A percentile compares a stretch with the other conserved stretches of the same genome.
These are phyloP conservation scores for Centrocercus urophasianus DNA, from an alignment of 2,113 vertebrate genomes.

Conservation along the genomic window DNA sequence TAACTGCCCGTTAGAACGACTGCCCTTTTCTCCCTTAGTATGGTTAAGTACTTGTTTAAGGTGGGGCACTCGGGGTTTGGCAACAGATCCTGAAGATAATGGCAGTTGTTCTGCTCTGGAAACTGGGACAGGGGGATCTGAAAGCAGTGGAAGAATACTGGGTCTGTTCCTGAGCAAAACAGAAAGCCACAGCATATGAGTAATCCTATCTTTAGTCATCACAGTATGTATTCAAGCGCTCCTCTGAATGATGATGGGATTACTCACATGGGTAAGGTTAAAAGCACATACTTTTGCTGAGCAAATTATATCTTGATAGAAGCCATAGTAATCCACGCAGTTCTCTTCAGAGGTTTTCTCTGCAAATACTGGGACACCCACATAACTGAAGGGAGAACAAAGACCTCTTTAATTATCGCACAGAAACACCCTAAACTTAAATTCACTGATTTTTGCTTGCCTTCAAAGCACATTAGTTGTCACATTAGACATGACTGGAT, in stretches of 20 bases:
- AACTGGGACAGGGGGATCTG: neutral
- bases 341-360: neutral
- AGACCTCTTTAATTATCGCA: neutral
- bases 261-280: conserved; percentile 27
- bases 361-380: neutral
- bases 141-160: conserved; percentile 50
- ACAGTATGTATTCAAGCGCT: neutral
- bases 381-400: neutral
- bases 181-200: conserved; percentile 24
- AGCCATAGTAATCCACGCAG: neutral
- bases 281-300: conserved; percentile 25
- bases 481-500: neutral
- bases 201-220: conserved; percentile 33
- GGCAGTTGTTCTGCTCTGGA: neutral
- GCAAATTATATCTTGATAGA: conserved; percentile 16
- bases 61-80: neutral
- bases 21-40: neutral
- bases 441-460: neutral
- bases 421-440: neutral
- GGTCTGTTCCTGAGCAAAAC: conserved; percentile 17
- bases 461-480: neutral
- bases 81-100: conserved; percentile 15
- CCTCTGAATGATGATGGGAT: conserved; percentile 31
- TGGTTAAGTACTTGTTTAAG: neutral
- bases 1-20: neutral